Percentiles rank a stretch among this genome's conserved stretches.
Evolutionary conservation across 2,797 vertebrate genomes (phyloP).

Genomic region (Danio jaintianensis): DNA sequence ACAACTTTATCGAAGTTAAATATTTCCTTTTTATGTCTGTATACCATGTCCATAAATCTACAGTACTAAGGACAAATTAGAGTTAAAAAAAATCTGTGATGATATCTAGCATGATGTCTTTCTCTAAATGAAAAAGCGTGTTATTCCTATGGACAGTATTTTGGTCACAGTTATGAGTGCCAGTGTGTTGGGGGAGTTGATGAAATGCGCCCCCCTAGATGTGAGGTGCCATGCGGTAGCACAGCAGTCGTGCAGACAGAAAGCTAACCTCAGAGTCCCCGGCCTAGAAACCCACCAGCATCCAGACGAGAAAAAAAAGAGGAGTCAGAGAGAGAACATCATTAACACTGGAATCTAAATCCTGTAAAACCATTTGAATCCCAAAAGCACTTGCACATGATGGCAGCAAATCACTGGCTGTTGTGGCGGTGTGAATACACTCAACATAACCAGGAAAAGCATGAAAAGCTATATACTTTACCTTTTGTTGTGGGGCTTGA

Average conservation of each 20-base stretch:
- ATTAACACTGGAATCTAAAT: conserved; percentile 71
- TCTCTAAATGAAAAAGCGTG: not conserved
- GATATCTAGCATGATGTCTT: not conserved
- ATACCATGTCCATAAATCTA: not conserved
- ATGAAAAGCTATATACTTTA: conserved; percentile 34
- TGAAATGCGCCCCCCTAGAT: conserved; percentile 81
- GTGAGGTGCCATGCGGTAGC: conserved; percentile 84
- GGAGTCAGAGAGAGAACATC: conserved; percentile 78
- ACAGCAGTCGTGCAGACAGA: conserved; percentile 85
- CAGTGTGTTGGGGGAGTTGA: conserved; percentile 84
- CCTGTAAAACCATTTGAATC: conserved; percentile 10
- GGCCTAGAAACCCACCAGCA: conserved; percentile 80
- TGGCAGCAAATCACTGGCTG: not conserved
- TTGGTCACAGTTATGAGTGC: conserved; percentile 62
- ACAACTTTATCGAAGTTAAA: too few relatives aligned
- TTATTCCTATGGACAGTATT: conserved; percentile 15
- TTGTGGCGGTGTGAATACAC: not conserved
- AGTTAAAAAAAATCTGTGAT: not conserved
- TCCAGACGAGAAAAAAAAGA: conserved; percentile 81
- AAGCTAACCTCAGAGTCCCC: conserved; percentile 95
- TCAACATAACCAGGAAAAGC: not conserved
- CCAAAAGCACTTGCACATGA: not conserved
- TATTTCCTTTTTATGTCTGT: too few relatives aligned
- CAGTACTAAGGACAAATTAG: not conserved
- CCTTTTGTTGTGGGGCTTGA: conserved; percentile 24